These are phyloP conservation scores for Australoheros facetus DNA, from an alignment of 2,797 vertebrate species.

Conservation along the genomic window DNA sequence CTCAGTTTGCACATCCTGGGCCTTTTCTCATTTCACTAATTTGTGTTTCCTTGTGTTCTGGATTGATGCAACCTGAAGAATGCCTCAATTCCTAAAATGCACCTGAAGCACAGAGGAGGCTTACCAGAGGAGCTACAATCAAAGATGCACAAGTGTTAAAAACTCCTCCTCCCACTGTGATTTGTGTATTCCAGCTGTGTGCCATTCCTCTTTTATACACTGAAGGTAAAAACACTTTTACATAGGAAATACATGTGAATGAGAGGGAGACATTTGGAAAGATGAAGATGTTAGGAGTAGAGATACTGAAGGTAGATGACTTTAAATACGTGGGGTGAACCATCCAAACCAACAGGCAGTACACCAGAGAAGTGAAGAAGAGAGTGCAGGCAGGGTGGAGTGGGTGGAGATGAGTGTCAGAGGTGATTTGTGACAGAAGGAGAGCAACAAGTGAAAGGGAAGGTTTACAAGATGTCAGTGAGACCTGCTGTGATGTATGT, in stretches of 20 bases:
- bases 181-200: fast-evolving
- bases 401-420: neutral
- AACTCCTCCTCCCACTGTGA: too few relatives aligned
- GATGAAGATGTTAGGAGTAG: neutral
- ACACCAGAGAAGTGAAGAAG: fast-evolving
- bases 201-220: neutral
- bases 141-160: too few relatives aligned
- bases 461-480: neutral
- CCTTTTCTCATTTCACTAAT: too few relatives aligned
- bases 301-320: fast-evolving
- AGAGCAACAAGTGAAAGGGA: neutral
- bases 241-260: neutral
- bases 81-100: too few relatives aligned
- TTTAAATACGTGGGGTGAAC: neutral
- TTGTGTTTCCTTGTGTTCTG: too few relatives aligned
- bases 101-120: too few relatives aligned
- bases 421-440: neutral
- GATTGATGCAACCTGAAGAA: too few relatives aligned
- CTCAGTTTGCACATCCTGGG: too few relatives aligned
- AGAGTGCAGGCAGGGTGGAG: fast-evolving
- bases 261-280: neutral
- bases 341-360: neutral
- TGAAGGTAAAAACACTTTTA: neutral
- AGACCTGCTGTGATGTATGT: neutral
- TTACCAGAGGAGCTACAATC: too few relatives aligned